phyloP scores from a whole-genome alignment of 2,888 invertebrate genomes.

The Diplolepis rosae region DNA sequence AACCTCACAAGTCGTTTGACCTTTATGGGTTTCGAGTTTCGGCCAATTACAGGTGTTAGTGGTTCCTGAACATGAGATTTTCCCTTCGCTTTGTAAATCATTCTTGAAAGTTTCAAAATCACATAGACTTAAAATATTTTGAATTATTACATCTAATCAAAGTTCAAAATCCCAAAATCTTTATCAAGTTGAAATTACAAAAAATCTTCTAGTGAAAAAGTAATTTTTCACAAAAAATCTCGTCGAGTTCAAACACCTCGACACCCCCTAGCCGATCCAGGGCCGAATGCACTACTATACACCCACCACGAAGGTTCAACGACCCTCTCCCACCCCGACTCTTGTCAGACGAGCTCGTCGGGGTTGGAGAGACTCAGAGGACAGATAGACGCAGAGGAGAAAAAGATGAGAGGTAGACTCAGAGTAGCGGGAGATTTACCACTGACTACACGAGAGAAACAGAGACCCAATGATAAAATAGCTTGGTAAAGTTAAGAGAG shows the following conservation, averaged over 20 bases:
- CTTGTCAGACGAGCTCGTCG: conserved; percentile 49
- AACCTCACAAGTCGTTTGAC: not conserved
- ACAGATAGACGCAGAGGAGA: conserved; percentile 44
- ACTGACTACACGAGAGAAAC: not conserved
- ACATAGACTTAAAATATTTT: too few relatives aligned
- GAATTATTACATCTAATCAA: too few relatives aligned
- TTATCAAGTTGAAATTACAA: too few relatives aligned
- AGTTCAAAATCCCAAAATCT: too few relatives aligned
- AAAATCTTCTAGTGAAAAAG: not conserved
- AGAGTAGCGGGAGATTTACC: conserved; percentile 20
- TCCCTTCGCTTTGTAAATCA: not conserved
- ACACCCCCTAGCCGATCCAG: conserved; percentile 54
- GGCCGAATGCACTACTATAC: conserved; percentile 48
- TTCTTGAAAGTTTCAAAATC: not conserved
- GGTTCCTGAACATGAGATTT: not conserved
- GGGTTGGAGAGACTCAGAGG: conserved; percentile 44
- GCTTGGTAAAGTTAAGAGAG: not conserved
- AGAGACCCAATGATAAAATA: not conserved
- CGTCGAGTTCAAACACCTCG: conserved; percentile 41
- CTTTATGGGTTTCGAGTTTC: not conserved
- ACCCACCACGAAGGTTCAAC: conserved; percentile 47
- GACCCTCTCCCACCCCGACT: conserved; percentile 57
- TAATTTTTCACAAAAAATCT: not conserved
- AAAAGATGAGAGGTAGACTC: conserved; percentile 35
- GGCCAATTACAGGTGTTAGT: not conserved